A percentile compares a stretch with the other conserved stretches of the same genome.
Conservation (phyloP, 2,797 vertebrate genomes). For the Synanceia verrucosa region DNA sequence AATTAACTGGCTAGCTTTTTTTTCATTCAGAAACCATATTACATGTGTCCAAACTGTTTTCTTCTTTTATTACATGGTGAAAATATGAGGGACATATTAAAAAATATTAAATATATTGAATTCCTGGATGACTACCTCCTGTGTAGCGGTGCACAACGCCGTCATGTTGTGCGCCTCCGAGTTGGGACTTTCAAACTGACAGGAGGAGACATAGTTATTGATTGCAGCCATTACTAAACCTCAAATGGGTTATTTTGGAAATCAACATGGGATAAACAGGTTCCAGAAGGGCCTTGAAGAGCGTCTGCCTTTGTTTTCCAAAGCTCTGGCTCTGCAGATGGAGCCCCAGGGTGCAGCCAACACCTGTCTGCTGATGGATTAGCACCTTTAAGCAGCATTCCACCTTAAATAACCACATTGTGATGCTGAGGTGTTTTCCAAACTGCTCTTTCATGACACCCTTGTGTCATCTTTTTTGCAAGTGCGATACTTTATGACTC, state of each 20-base stretch:
- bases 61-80: neutral
- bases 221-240: constrained; percentile 60
- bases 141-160: neutral
- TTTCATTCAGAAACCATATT: too few relatives aligned
- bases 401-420: constrained; percentile 41
- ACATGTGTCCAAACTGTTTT: too few relatives aligned
- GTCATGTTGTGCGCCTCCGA: constrained; percentile 32
- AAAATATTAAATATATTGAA: neutral
- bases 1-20: too few relatives aligned
- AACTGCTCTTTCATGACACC: neutral
- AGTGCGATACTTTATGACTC: neutral
- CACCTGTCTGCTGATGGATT: constrained; percentile 66
- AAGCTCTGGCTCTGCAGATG: constrained; percentile 53
- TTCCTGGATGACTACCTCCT: neutral
- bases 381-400: constrained; percentile 54
- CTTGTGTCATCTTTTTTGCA: neutral
- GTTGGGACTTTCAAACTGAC: constrained; percentile 24
- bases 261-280: constrained; percentile 42
- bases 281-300: constrained; percentile 33
- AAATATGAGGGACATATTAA: neutral
- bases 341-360: constrained; percentile 50
- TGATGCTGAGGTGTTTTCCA: neutral
- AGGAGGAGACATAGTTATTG: constrained; percentile 67
- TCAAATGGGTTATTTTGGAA: constrained; percentile 55
- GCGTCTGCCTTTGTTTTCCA: constrained; percentile 47